phyloP scores from a whole-genome alignment of 2,888 invertebrate species.

The Ptychoptera albimana region DNA sequence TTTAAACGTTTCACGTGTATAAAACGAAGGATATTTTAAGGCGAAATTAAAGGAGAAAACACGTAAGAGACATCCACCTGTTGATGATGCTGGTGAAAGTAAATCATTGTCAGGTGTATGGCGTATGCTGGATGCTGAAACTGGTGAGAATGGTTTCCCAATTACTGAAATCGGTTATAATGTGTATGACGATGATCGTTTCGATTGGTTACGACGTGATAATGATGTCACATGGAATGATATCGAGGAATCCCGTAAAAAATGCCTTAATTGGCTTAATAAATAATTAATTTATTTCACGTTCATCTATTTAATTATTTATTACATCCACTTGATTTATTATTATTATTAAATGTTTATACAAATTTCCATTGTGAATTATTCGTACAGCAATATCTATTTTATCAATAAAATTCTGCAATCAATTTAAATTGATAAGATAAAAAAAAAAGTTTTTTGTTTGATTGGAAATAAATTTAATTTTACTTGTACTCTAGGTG shows the following conservation, averaged over 20 bases:
- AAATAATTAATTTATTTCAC: neutral
- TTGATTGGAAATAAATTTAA: too few species aligned
- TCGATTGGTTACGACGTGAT: slow-evolving; percentile 4
- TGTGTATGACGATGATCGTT: slow-evolving; percentile 3
- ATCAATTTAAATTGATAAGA: too few species aligned
- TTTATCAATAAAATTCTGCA: too few species aligned
- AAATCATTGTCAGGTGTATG: slow-evolving; percentile 5
- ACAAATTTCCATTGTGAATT: too few species aligned
- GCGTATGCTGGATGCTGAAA: slow-evolving; percentile 4
- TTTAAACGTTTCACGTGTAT: neutral
- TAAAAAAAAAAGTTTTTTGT: too few species aligned
- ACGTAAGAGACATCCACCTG: neutral
- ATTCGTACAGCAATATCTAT: too few species aligned
- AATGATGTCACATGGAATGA: slow-evolving; percentile 5
- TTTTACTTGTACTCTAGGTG: too few species aligned
- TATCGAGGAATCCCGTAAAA: slow-evolving; percentile 14
- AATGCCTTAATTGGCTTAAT: slow-evolving; percentile 8
- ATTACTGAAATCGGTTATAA: slow-evolving; percentile 4
- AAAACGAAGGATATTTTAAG: neutral
- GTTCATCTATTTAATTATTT: too few species aligned
- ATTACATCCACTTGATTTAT: too few species aligned
- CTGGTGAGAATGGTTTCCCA: slow-evolving; percentile 4
- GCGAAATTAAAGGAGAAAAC: neutral
- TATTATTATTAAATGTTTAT: too few species aligned
- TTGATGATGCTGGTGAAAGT: neutral